Percentiles rank a stretch among this genome's conserved stretches.
Evolutionary conservation across 2,113 vertebrate genomes (phyloP).

Genomic region (Amphiprion percula): DNA sequence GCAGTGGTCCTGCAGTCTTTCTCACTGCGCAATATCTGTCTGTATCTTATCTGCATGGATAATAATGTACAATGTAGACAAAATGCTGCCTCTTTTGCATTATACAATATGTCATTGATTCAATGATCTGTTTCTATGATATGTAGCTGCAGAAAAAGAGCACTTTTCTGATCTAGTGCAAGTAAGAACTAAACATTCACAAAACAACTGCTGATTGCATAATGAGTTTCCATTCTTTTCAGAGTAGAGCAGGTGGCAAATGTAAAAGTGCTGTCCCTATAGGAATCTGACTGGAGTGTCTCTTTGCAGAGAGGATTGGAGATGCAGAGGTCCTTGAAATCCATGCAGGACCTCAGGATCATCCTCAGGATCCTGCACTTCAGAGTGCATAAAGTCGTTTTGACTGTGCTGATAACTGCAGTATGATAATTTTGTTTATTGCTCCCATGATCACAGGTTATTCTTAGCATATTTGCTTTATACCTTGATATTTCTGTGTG

Average conservation of each 20-base stretch:
- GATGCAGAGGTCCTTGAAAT: conserved; percentile 81
- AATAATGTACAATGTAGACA: no score
- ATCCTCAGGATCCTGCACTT: background rate
- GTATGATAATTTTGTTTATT: no score
- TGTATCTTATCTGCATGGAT: no score
- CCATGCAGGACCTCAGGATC: conserved; percentile 10
- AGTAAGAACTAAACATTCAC: no score
- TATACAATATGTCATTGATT: background rate
- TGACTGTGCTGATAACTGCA: background rate
- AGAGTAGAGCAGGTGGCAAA: background rate
- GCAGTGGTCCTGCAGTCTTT: no score
- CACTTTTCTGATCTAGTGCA: no score
- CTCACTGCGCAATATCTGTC: no score
- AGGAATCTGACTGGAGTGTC: background rate
- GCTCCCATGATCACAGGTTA: background rate
- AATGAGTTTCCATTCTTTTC: background rate
- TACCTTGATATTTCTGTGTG: background rate
- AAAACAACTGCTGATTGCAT: no score
- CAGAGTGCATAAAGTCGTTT: background rate
- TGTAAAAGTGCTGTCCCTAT: background rate
- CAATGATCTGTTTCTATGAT: background rate
- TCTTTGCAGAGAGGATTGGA: conserved; percentile 74
- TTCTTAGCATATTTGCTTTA: background rate
- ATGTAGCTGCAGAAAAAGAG: background rate
- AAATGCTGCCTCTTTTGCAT: no score